Percentiles rank a stretch among this genome's conserved stretches.
Conservation (phyloP, 2,888 invertebrate species). For the Limenitis camilla region DNA sequence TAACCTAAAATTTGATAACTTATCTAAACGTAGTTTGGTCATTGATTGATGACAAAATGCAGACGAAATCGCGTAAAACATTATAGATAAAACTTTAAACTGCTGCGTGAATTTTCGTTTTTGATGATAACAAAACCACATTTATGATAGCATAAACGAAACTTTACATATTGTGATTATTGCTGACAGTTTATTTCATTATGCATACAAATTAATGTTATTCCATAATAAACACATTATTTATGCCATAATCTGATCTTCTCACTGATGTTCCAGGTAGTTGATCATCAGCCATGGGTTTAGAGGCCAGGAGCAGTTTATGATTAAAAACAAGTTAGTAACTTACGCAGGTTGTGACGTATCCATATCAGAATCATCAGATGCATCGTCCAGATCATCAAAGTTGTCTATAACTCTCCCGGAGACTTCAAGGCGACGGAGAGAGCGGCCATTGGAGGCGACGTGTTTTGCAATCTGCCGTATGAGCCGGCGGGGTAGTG, state of each 20-base stretch:
- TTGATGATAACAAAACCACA: not conserved
- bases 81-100: slow-evolving; percentile 2
- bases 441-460: slow-evolving; percentile 67
- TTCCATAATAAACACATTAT: too few relatives aligned
- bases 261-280: too few relatives aligned
- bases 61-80: slow-evolving; percentile 8
- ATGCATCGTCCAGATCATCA: slow-evolving; percentile 61
- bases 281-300: too few relatives aligned
- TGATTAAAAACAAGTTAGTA: not conserved
- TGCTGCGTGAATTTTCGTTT: not conserved
- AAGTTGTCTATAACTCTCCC: slow-evolving; percentile 70
- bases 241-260: too few relatives aligned
- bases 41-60: slow-evolving; percentile 45
- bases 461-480: slow-evolving; percentile 69
- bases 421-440: slow-evolving; percentile 66
- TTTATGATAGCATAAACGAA: too few relatives aligned
- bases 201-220: too few relatives aligned
- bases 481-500: slow-evolving; percentile 65
- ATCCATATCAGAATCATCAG: slow-evolving; percentile 64
- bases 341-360: slow-evolving; percentile 61
- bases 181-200: too few relatives aligned
- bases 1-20: slow-evolving; percentile 44
- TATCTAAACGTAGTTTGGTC: slow-evolving; percentile 28
- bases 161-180: too few relatives aligned
- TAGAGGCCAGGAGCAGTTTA: too few relatives aligned